These are phyloP conservation scores for Sciurus vulgaris DNA, from an alignment of 2,797 vertebrate genomes.

Conservation along the genomic window DNA sequence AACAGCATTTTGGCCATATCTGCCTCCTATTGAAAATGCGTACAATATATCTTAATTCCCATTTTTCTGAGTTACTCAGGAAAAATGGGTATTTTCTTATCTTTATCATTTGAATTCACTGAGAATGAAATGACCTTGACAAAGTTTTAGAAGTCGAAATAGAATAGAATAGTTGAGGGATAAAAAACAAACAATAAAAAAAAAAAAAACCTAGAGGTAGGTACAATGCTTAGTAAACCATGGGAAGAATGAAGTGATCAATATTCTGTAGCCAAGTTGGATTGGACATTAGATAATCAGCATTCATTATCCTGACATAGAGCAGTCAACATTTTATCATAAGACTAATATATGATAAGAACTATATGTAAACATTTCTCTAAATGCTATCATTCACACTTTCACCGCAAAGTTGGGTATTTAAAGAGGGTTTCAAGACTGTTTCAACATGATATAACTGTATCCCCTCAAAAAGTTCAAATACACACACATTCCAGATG, in stretches of 20 bases:
- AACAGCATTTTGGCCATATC: conserved; percentile 6
- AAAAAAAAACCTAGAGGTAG: neutral
- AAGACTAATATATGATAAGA: neutral
- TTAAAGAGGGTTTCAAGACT: conserved; percentile 52
- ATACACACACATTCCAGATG: conserved; percentile 60
- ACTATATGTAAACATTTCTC: neutral
- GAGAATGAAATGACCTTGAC: neutral
- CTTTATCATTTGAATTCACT: conserved; percentile 40
- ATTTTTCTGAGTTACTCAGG: neutral
- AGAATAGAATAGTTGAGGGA: neutral
- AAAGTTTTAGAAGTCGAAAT: neutral
- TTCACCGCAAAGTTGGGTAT: neutral
- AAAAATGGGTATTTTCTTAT: neutral
- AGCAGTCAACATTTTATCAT: conserved; percentile 23
- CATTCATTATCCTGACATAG: neutral
- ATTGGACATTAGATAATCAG: neutral
- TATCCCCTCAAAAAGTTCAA: neutral
- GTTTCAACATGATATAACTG: conserved; percentile 12
- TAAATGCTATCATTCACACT: neutral
- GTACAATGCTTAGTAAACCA: neutral
- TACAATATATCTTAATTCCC: neutral
- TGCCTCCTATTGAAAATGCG: neutral
- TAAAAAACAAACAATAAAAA: neutral
- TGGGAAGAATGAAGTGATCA: neutral
- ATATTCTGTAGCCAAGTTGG: neutral